Conservation (phyloP, 2,888 invertebrate genomes). For the Thymelicus acteon region DNA sequence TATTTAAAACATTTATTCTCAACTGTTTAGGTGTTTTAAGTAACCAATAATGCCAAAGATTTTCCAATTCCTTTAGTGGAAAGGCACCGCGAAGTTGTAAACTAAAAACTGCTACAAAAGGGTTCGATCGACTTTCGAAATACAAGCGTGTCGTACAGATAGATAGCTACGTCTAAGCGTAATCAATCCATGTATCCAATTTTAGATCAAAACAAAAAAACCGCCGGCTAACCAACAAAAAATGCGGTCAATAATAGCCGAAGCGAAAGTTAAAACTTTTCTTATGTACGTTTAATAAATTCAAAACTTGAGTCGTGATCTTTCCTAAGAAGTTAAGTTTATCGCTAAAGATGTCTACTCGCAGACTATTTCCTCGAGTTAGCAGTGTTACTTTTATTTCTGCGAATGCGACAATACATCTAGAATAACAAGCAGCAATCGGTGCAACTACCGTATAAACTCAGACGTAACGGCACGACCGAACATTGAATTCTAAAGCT, state of each 20-base stretch:
- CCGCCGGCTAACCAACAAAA: slow-evolving; percentile 5
- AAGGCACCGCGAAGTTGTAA: not conserved
- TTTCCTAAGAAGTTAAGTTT: not conserved
- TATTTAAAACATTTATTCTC: too few species aligned
- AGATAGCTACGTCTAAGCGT: not conserved
- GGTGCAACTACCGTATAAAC: slow-evolving; percentile 33
- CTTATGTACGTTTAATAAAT: slow-evolving; percentile 5
- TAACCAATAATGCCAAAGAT: too few species aligned
- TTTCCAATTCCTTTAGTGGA: too few species aligned
- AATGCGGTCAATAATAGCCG: slow-evolving; percentile 14
- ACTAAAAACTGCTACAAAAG: not conserved
- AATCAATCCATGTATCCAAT: slow-evolving; percentile 7
- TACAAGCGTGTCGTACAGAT: not conserved
- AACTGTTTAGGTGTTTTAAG: too few species aligned
- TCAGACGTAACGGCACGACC: slow-evolving; percentile 30
- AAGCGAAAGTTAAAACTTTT: slow-evolving; percentile 14
- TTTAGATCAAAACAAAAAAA: slow-evolving; percentile 12
- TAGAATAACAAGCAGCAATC: slow-evolving; percentile 31
- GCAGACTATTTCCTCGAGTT: slow-evolving; percentile 6
- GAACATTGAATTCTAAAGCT: slow-evolving; percentile 30
- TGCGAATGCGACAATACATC: slow-evolving; percentile 35
- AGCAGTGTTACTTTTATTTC: slow-evolving; percentile 33
- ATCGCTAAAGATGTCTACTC: not conserved
- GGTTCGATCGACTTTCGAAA: slow-evolving; percentile 1
- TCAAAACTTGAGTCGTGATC: not conserved